Evolutionary conservation across 2,888 invertebrate species (phyloP).

Genomic region (Acleris holmiana): DNA sequence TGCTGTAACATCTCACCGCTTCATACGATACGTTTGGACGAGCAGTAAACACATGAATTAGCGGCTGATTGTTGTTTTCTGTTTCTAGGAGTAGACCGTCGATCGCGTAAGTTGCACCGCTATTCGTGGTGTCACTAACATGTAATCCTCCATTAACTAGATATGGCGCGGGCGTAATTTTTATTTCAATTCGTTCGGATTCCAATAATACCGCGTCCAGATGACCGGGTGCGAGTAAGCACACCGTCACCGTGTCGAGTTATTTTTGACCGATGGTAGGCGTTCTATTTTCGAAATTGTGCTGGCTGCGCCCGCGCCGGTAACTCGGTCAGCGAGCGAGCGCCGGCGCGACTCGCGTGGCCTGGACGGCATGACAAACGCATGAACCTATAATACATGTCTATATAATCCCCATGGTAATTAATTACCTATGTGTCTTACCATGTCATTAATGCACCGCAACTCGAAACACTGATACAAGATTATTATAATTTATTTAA

Average conservation of each 20-base stretch:
- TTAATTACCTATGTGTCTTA: conserved; percentile 50
- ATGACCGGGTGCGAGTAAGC: conserved; percentile 60
- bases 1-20: conserved; percentile 69
- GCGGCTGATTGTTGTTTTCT: conserved; percentile 84
- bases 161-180: conserved; percentile 69
- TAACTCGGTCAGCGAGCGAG: conserved; percentile 74
- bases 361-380: conserved; percentile 61
- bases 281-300: conserved; percentile 73
- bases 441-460: conserved; percentile 29
- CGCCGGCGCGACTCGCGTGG: conserved; percentile 63
- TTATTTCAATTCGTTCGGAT: conserved; percentile 52
- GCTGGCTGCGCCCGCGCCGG: conserved; percentile 76
- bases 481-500: background rate
- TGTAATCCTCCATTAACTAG: conserved; percentile 72
- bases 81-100: conserved; percentile 85
- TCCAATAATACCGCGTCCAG: conserved; percentile 57
- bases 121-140: conserved; percentile 83
- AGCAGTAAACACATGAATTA: conserved; percentile 49
- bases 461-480: conserved; percentile 43
- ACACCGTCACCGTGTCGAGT: conserved; percentile 53
- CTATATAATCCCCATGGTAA: conserved; percentile 56
- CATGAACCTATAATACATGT: conserved; percentile 63
- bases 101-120: conserved; percentile 85
- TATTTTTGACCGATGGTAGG: conserved; percentile 72
- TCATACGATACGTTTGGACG: conserved; percentile 15